phyloP scores from a whole-genome alignment of 35 echinoderm and acorn worm genomes.

The Amphiura filiformis region DNA sequence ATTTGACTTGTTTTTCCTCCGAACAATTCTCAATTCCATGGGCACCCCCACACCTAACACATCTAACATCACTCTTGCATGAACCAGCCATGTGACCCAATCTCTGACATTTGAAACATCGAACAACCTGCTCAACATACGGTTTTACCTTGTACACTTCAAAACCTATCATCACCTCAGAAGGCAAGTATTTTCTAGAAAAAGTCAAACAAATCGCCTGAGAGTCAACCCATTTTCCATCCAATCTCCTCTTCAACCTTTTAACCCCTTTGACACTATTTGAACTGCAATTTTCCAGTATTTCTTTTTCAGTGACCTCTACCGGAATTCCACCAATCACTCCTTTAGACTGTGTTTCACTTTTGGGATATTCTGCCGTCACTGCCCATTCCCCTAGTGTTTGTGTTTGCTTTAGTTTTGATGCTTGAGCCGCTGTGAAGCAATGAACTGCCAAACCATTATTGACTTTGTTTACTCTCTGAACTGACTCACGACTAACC shows the following conservation, averaged over 20 bases:
- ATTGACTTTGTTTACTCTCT: neutral
- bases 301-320: neutral
- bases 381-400: neutral
- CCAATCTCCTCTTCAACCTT: neutral
- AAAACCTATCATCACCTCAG: neutral
- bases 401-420: neutral
- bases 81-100: neutral
- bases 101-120: slow-evolving; percentile 12
- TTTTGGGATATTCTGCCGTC: neutral
- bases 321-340: neutral
- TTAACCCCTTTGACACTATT: neutral
- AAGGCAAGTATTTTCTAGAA: neutral
- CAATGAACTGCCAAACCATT: neutral
- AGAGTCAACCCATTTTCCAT: neutral
- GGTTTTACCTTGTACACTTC: neutral
- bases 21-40: neutral
- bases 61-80: neutral
- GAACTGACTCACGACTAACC: too few species aligned
- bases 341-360: neutral
- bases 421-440: neutral
- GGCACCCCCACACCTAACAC: neutral
- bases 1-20: neutral
- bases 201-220: neutral
- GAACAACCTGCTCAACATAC: neutral
- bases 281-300: neutral